Evolutionary conservation across 2,888 invertebrate genomes (phyloP).

Genomic region (Coecobrya sp.): DNA sequence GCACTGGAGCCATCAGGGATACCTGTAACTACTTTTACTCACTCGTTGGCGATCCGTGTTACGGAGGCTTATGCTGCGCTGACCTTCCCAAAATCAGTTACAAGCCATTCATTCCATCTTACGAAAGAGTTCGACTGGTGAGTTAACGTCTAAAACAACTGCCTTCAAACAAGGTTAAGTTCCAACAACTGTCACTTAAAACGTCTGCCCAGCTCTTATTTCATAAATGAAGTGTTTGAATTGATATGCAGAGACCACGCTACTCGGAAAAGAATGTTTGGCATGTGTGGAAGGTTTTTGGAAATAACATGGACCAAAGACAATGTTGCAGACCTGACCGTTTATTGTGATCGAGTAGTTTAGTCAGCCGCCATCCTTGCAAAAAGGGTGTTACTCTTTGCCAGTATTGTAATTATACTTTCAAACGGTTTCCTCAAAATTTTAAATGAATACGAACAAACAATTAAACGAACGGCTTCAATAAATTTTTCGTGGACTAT

Average conservation of each 20-base stretch:
- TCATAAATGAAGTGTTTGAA: background rate
- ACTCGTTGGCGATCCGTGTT: conserved; percentile 84
- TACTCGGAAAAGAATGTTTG: conserved; percentile 76
- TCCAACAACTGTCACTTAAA: background rate
- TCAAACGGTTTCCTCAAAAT: too few species aligned
- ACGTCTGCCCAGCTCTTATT: background rate
- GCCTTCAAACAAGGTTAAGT: background rate
- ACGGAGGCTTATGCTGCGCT: conserved; percentile 84
- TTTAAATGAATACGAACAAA: too few species aligned
- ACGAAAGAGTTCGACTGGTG: conserved; percentile 65
- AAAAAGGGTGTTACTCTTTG: too few species aligned
- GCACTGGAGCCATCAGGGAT: conserved; percentile 32
- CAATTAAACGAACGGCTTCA: too few species aligned
- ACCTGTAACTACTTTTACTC: conserved; percentile 68
- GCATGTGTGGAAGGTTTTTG: conserved; percentile 76
- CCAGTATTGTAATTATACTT: too few species aligned
- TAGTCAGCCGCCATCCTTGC: too few species aligned
- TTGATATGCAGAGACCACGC: conserved; percentile 43
- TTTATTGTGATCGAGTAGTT: background rate
- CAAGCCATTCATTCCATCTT: conserved; percentile 82
- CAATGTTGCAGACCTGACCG: conserved; percentile 64
- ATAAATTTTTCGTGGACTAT: too few species aligned
- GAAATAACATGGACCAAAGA: conserved; percentile 39
- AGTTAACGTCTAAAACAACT: background rate
- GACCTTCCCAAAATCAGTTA: conserved; percentile 80